These are phyloP conservation scores for Caenorhabditis briggsae DNA, from an alignment of 1,140 invertebrate species.

Conservation along the genomic window DNA sequence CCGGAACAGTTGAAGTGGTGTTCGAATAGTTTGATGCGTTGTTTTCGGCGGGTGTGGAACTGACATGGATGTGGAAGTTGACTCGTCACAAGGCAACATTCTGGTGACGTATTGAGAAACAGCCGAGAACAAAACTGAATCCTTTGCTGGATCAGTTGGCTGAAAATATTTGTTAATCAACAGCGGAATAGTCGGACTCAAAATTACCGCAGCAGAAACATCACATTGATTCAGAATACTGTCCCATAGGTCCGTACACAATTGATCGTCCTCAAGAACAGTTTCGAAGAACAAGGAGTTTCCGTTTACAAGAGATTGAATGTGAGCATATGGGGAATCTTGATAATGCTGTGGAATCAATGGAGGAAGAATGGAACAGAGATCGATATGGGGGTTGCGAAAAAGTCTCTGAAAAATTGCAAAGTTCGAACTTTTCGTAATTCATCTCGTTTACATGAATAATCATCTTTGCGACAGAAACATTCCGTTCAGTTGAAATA, in stretches of 20 bases:
- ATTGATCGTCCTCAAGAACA: constrained; percentile 23
- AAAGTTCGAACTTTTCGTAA: not conserved
- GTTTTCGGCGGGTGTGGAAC: constrained; percentile 18
- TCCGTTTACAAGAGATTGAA: constrained; percentile 13
- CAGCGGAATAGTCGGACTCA: too few species aligned
- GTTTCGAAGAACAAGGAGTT: constrained; percentile 42
- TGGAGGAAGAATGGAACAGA: constrained; percentile 13
- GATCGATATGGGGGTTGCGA: constrained; percentile 21
- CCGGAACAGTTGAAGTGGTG: constrained; percentile 54
- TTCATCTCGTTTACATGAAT: not conserved
- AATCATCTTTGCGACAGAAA: constrained; percentile 26
- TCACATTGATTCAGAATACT: constrained; percentile 34
- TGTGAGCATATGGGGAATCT: constrained; percentile 7
- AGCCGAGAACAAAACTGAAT: constrained; percentile 27
- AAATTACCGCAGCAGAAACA: not conserved
- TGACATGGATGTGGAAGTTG: constrained; percentile 6
- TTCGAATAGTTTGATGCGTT: constrained; percentile 37
- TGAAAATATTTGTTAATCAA: not conserved
- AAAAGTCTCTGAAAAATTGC: constrained; percentile 4
- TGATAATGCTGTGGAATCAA: constrained; percentile 20
- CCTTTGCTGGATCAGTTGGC: constrained; percentile 38
- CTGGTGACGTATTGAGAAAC: constrained; percentile 53
- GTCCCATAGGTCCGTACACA: constrained; percentile 20
- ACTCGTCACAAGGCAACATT: constrained; percentile 49
- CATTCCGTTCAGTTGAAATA: constrained; percentile 14